Evolutionary conservation across 2,888 invertebrate genomes (phyloP), one percentile per base, ranked within the genome.

Genomic region (Harpagoxenus sublaevis): DNA sequence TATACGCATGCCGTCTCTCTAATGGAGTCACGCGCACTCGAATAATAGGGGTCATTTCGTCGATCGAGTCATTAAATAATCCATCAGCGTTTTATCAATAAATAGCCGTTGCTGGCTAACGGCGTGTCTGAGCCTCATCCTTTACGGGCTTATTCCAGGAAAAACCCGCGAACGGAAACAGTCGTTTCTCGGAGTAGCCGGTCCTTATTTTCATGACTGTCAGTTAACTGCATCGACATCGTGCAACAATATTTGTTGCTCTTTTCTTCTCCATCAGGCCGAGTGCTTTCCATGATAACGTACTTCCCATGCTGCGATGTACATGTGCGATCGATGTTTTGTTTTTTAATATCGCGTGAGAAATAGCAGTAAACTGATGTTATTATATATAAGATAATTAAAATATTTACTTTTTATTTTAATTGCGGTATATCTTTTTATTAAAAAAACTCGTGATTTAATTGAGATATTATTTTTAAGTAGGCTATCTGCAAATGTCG

Each of bases 21-120:
- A 28, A 60, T 31, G 62, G 42, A 83, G 31, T 53, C 60, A 71
- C 62, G 55, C 28, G 48, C n/a, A 35, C 78, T 53, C 51, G 55
- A 71, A 23, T n/a, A n/a, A 68, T 28, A 60, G 51, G 10, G 60
- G 66, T 84, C 83, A 70, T 84, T 70, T 66, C 60, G 42, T 39
- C n/a, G 45, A 48, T 63, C 57, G 55, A 77, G 45, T 85, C 86
- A 74, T 88, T 66, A 83, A 84, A 88, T 77, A 78, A 78, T 83
- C 79, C 57, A 75, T 53, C 55, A 62, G 63, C 42, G 82, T 82
- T 63, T 39, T 63, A 57, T 82, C 84, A 83, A 86, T 62, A 83
- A 89, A 89, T 83, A 82, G 74, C 60, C 28, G 28, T 45, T 35
- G 28, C 57, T 78, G 60, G 48, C 28, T 10, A 28, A 66, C 28